A percentile compares a stretch with the other conserved stretches of the same genome.
Evolutionary conservation across 2,797 vertebrate genomes (phyloP).

Genomic region (Astyanax mexicanus): DNA sequence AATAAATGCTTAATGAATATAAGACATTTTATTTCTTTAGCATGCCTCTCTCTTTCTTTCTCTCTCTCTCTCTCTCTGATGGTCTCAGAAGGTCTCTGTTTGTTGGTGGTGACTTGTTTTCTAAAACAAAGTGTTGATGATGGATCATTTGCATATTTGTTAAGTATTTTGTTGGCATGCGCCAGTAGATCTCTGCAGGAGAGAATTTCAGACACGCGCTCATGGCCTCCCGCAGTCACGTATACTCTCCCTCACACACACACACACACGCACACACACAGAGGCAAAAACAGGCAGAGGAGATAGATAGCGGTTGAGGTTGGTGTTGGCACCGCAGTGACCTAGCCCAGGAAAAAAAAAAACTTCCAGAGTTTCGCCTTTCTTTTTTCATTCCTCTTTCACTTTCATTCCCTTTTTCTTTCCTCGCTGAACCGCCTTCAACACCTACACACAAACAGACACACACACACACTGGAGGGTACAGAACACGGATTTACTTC

Average conservation of each 20-base stretch:
- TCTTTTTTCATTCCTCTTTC: slow-evolving; percentile 15
- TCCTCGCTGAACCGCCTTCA: not conserved
- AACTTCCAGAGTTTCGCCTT: slow-evolving; percentile 6
- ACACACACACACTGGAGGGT: not conserved
- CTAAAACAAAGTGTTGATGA: not conserved
- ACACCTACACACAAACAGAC: not conserved
- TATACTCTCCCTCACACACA: not conserved
- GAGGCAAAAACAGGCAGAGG: not conserved
- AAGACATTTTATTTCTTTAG: too few relatives aligned
- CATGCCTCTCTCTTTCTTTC: not conserved
- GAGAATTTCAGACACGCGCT: not conserved
- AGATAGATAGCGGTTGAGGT: slow-evolving; percentile 7
- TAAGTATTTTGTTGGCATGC: slow-evolving; percentile 2
- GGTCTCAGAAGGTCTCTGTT: too few relatives aligned
- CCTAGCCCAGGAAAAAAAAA: slow-evolving; percentile 16
- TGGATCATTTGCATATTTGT: not conserved
- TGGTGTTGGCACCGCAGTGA: slow-evolving; percentile 27
- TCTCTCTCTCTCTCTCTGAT: not conserved
- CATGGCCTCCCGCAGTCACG: not conserved
- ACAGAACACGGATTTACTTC: not conserved
- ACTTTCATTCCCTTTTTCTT: slow-evolving; percentile 6
- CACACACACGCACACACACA: not conserved
- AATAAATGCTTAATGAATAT: too few relatives aligned
- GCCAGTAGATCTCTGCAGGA: not conserved
- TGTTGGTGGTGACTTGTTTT: not conserved